Percentiles rank a stretch among this genome's conserved stretches.
Evolutionary conservation across 2,888 invertebrate species (phyloP).

Genomic region (Merodon equestris): DNA sequence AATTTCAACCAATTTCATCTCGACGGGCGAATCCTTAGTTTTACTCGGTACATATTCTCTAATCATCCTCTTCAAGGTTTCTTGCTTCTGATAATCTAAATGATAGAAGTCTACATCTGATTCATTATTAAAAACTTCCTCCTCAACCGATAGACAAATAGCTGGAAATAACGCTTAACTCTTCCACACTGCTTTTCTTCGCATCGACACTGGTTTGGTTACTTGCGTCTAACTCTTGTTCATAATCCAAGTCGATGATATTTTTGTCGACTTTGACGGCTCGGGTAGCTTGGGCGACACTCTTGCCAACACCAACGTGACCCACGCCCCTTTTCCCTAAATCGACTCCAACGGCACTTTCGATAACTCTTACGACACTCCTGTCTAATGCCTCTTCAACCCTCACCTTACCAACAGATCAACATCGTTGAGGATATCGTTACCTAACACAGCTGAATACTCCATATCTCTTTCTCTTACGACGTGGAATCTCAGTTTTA

Average conservation of each 20-base stretch:
- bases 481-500: conserved; percentile 6
- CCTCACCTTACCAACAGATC: conserved; percentile 9
- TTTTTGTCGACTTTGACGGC: too few species aligned
- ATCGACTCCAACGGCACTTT: too few species aligned
- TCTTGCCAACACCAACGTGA: too few species aligned
- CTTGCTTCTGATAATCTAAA: not conserved
- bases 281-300: too few species aligned
- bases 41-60: not conserved
- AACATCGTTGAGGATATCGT: conserved; percentile 6
- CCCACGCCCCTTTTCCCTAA: too few species aligned
- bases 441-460: conserved; percentile 10
- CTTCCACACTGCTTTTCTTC: too few species aligned
- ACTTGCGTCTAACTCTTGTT: not conserved
- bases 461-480: conserved; percentile 9
- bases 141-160: not conserved
- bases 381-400: conserved; percentile 29
- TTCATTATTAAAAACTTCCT: not conserved
- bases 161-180: not conserved
- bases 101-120: not conserved
- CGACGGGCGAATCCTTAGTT: conserved; percentile 38
- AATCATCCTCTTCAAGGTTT: not conserved
- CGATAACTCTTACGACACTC: conserved; percentile 6
- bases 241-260: not conserved
- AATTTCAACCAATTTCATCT: conserved; percentile 51
- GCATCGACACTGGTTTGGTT: not conserved